A percentile compares a stretch with the other conserved stretches of the same genome.
Evolutionary conservation across 2,797 vertebrate genomes (phyloP).

Genomic region (Spinus pinus): DNA sequence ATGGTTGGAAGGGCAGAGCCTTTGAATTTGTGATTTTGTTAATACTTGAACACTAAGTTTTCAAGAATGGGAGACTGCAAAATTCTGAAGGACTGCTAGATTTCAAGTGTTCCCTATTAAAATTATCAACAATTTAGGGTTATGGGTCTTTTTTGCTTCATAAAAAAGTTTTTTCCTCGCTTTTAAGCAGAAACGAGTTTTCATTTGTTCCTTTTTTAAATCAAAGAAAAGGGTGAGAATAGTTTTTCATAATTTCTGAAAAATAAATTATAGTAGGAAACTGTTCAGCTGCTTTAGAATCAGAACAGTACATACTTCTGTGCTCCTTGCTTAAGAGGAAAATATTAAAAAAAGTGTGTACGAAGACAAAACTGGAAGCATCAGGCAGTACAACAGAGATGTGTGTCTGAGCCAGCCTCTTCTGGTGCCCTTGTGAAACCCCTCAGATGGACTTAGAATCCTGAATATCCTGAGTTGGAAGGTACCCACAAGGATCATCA

Average conservation of each 20-base stretch:
- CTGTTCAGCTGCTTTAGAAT: background rate
- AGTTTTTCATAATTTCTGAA: background rate
- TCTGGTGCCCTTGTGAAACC: background rate
- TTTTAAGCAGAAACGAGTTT: background rate
- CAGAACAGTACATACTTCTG: background rate
- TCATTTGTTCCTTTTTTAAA: background rate
- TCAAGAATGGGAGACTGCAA: background rate
- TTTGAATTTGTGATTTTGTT: background rate
- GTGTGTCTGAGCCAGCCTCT: background rate
- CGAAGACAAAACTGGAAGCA: background rate
- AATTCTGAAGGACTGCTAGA: background rate
- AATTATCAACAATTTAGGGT: background rate
- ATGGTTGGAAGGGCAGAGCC: background rate
- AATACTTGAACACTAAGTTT: background rate
- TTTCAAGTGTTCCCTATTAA: background rate
- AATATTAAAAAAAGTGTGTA: background rate
- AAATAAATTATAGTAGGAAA: background rate
- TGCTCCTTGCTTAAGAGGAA: background rate
- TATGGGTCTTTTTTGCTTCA: background rate
- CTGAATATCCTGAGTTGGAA: background rate
- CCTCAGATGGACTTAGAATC: background rate
- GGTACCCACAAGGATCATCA: background rate
- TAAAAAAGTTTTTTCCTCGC: background rate
- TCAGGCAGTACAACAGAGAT: rapidly evolving
- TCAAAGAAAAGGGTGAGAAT: background rate